Base-by-base conservation (phyloP, 2,797 vertebrate species). In the Malurus splendens region DNA sequence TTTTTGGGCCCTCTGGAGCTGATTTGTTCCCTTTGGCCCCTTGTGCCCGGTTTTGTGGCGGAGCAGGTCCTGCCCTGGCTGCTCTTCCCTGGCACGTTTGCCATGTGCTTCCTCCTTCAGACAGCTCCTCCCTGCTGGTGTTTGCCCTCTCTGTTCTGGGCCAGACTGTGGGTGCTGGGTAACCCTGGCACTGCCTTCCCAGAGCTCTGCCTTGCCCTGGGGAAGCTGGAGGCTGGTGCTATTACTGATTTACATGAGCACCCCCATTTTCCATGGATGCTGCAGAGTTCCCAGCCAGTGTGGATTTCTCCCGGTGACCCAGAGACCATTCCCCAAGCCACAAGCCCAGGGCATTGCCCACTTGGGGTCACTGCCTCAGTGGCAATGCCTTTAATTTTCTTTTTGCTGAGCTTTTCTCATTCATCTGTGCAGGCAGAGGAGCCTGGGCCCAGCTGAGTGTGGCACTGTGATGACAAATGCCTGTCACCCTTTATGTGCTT, bases 221-320 rank as follows among this genome's bases (percentile, higher is more conserved):
- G 66, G 22, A 24, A 61, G 59, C 23, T 72, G 32, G 13, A n/a
- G 17, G 1, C 28, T 23, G n/a, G 7, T 60, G 39, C 4, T 61
- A 1, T 5, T 27, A 5, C 0, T 2, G 2, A 10, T 47, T 64
- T 72, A 4, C 36, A 6, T 50, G 52, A 65, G 38, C 38, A 32
- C 12, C 47, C 42, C 25, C 1, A 0, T 81, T 81, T 86, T 60
- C 74, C 39, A 9, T 9, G 68, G 50, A 9, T 0, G 0, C 57
- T 67, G 47, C 22, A 81, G 52, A 59, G 42, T 71, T 45, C 17
- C 18, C 2, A 1, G 44, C 50, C 41, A 73, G 30, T 36, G 36
- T 23, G 18, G 23, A 36, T 80, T 82, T 87, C 1, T 0, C 22
- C 24, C 0, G 1, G 24, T 42, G 57, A 48, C 64, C 32, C 5